Base-by-base conservation (phyloP, 30 jellyfish, hydroid and myxozoan genomes). In the Aurelia aurita region DNA sequence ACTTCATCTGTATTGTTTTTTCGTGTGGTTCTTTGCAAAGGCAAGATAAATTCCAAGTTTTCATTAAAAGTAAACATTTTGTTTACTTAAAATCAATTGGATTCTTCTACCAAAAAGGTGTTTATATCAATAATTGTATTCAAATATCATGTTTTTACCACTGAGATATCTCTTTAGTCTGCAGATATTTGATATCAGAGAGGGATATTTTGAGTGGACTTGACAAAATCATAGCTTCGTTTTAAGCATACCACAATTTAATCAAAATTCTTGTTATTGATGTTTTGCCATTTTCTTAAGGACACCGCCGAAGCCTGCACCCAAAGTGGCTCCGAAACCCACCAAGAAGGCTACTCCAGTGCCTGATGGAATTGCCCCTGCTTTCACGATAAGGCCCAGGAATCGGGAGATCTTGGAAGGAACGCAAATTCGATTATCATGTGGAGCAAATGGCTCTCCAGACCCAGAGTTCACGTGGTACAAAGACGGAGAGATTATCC, bases 391-490 rank as follows among this genome's bases (percentile, higher is more conserved):
- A 21, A 63, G 90, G 54, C 98, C 98, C 20, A 59, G 90, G 39
- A 85, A 79, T 79, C 93, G 88, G 8, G 91, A 84, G 0, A 70
- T 85, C 19, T n/a, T 91, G 9, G 98, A 72, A 57, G 98, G 98
- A 35, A 84, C 63, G 97, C 87, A 63, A 28, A 74, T 87, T 65
- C 80, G 96, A 35, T 63, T 87, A 22, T 72, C 96, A 45, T 83
- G 93, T 51, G 93, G 93, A 15, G 93, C 93, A 39, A 89, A 73
- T 65, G 97, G 97, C 26, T 65, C 85, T 32, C 96, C 93, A 21
- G 96, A 77, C 44, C 90, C 94, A 12, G 94, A 73, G 63, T 76
- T 93, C 80, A 77, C 84, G 63, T 93, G 98, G 98, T 93, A 63
- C 87, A 93, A 88, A 58, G 84, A 93, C 62, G 90, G 87, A 25